Evolutionary conservation across 2,113 vertebrate species (phyloP).

Genomic region (Meleagris gallopavo): DNA sequence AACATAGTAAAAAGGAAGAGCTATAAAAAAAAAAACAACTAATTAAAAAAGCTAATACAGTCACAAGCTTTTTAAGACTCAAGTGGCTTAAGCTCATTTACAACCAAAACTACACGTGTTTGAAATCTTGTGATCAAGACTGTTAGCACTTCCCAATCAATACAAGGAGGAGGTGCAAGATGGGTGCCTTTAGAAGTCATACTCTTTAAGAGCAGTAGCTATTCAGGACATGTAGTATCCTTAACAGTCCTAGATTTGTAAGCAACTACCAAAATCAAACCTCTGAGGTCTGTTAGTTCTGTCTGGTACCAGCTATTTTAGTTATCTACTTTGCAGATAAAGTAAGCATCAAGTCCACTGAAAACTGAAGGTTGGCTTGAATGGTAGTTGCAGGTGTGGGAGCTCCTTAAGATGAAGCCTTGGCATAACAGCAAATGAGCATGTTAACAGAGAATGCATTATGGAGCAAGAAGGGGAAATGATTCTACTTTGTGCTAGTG

Average conservation of each 20-base stretch:
- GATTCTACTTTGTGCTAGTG: background rate
- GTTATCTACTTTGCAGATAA: background rate
- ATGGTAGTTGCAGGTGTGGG: background rate
- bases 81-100: background rate
- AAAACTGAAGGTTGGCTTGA: background rate
- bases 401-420: background rate
- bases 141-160: background rate
- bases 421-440: background rate
- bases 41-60: too few species aligned
- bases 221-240: background rate
- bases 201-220: background rate
- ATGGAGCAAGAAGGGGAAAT: background rate
- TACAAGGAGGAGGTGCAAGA: background rate
- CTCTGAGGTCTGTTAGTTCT: background rate
- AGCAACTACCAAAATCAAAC: background rate
- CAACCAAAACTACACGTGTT: background rate
- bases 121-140: background rate
- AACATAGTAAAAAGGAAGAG: background rate
- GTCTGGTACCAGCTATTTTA: background rate
- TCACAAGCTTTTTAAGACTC: background rate
- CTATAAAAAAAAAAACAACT: background rate
- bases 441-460: background rate
- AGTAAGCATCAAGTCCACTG: fast-evolving
- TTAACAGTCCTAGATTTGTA: background rate
- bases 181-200: background rate